phyloP scores from a whole-genome alignment of 2,113 vertebrate genomes.

The Gasterosteus nipponicus region DNA sequence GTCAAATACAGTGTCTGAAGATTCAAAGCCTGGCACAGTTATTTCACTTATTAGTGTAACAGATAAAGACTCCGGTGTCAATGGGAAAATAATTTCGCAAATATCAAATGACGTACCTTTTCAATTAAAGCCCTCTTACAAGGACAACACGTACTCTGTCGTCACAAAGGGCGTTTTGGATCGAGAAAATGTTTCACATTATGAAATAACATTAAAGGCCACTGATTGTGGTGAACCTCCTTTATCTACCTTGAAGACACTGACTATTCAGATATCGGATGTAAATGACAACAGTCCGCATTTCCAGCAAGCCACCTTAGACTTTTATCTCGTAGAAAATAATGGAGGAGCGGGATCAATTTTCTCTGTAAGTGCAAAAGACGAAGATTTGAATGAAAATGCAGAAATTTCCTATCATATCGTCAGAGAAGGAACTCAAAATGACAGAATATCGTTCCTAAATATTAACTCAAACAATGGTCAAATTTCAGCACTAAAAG shows the following conservation, averaged over 20 bases:
- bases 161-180: constrained; percentile 50
- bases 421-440: constrained; percentile 17
- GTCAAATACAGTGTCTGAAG: constrained; percentile 40
- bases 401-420: constrained; percentile 63
- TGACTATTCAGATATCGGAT: constrained; percentile 61
- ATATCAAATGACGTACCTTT: constrained; percentile 16
- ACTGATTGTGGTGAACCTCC: constrained; percentile 73
- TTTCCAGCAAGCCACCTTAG: constrained; percentile 35
- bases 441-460: constrained; percentile 35
- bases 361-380: constrained; percentile 67
- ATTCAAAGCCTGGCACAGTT: constrained; percentile 44
- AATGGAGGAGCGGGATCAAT: constrained; percentile 60
- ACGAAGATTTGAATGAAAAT: constrained; percentile 68
- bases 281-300: constrained; percentile 77
- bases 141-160: constrained; percentile 62
- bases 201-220: constrained; percentile 78
- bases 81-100: constrained; percentile 64
- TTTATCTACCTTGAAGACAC: constrained; percentile 64
- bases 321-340: constrained; percentile 69
- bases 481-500: constrained; percentile 56
- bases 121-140: constrained; percentile 52
- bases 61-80: constrained; percentile 52
- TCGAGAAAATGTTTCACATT: constrained; percentile 69
- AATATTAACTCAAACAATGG: constrained; percentile 69
- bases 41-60: constrained; percentile 50